Evolutionary conservation across 2,797 vertebrate species (phyloP).

Genomic region (Thaleichthys pacificus): DNA sequence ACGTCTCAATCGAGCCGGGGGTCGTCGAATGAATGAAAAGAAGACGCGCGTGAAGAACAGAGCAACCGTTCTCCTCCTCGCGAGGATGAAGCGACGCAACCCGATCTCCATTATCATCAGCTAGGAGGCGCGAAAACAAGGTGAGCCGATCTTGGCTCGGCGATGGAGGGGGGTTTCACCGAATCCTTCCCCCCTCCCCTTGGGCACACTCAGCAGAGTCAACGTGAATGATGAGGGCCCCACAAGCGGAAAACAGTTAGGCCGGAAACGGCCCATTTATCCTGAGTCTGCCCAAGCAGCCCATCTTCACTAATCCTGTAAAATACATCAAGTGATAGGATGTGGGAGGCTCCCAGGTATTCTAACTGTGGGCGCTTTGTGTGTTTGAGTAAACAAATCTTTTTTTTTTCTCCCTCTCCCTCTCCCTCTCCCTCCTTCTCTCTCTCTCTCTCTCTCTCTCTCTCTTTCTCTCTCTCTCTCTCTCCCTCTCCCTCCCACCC

Average conservation of each 20-base stretch:
- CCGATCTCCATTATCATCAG: background rate
- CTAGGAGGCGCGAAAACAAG: background rate
- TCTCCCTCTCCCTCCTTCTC: background rate
- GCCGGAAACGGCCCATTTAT: constrained; percentile 4
- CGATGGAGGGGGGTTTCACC: background rate
- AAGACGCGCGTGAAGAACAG: background rate
- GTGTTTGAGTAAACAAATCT: constrained; percentile 27
- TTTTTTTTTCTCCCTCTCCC: constrained; percentile 8
- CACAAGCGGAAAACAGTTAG: constrained; percentile 9
- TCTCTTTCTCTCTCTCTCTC: background rate
- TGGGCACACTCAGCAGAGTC: constrained; percentile 8
- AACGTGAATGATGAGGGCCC: constrained; percentile 19
- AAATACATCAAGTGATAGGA: constrained; percentile 23
- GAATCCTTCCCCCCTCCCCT: constrained; percentile 4
- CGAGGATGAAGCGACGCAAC: background rate
- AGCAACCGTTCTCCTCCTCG: background rate
- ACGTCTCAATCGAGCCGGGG: too few species aligned
- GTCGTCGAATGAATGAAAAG: too few species aligned
- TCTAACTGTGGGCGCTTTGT: constrained; percentile 35
- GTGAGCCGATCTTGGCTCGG: constrained; percentile 3
- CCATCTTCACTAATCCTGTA: constrained; percentile 24
- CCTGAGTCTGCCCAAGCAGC: background rate
- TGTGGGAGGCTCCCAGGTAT: constrained; percentile 16
- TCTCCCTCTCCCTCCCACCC: constrained; percentile 2
- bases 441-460: background rate